Base-by-base conservation (phyloP, 2,888 invertebrate genomes). In the Tachina fera region DNA sequence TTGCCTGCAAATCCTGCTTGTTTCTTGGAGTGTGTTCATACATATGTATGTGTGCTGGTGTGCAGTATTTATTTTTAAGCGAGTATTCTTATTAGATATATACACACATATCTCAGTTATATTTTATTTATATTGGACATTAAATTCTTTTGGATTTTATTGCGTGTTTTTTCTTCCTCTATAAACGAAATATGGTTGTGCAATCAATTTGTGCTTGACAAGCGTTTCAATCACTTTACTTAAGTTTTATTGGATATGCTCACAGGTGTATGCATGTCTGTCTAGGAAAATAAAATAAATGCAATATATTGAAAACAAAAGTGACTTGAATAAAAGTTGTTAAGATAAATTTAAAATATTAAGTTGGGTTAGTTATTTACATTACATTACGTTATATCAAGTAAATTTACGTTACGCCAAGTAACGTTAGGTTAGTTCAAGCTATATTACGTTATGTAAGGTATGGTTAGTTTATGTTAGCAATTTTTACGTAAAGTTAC, bases 121-220 rank as follows among this genome's bases (percentile, higher is more conserved):
- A 60, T 81, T 65, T 41, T 49, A 31, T 31, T 31, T 49, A 58
- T 56, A 67, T 71, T 70, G 56, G 53, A 41, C 56, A 65, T 58
- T 13, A 6, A 11, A 43, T 67, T 67, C 41, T 31, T 60, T 68
- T 76, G 47, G 39, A 47, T 9, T 70, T 78, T 51, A 43, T 31
- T 70, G 41, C 9, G 11, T 11, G 3, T 10, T 4, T 47, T 10
- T 61, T 31, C 3, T 47, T 68, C 5, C 13, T 45, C 1, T 61
- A 51, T 60, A 39, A 51, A 31, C 31, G 31, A 31, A 67, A 77
- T 53, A 71, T 47, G 51, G 63, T 67, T 72, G 71, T 71, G 80
- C 67, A 84, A 80, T 72, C 76, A 84, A 84, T 84, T 84, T 76
- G 65, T 84, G 76, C 71, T 75, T 80, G 84, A 84, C 84, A 84